A percentile compares a stretch with the other conserved stretches of the same genome.
Conservation (phyloP, 2,888 invertebrate species). For the Pammene aurita region DNA sequence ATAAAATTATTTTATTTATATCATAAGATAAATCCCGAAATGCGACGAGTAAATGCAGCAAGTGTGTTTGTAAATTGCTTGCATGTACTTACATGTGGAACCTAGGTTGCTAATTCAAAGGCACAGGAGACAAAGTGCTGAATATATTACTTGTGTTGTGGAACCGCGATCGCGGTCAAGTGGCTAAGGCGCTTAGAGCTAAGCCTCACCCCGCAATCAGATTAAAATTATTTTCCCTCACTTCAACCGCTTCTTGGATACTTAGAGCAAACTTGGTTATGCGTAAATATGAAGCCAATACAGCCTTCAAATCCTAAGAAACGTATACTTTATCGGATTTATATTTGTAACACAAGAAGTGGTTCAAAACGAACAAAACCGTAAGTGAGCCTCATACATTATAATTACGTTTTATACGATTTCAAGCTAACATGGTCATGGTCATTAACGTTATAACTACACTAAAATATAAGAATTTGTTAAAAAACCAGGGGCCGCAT, state of each 20-base stretch:
- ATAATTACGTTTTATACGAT: too few relatives aligned
- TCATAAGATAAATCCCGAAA: not conserved
- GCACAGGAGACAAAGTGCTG: not conserved
- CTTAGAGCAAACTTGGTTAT: conserved; percentile 32
- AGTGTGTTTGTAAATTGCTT: not conserved
- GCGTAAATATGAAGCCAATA: conserved; percentile 5
- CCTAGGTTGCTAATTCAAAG: too few relatives aligned
- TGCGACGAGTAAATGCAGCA: not conserved
- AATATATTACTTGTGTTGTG: not conserved
- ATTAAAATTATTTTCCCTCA: conserved; percentile 40
- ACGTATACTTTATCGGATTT: not conserved
- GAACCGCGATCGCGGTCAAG: conserved; percentile 35
- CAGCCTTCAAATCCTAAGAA: conserved; percentile 4
- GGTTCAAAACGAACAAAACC: too few relatives aligned
- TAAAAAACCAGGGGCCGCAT: too few relatives aligned
- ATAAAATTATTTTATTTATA: too few relatives aligned
- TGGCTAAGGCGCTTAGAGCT: conserved; percentile 38
- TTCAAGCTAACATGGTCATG: too few relatives aligned
- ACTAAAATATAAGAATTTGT: too few relatives aligned
- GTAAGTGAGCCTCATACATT: too few relatives aligned
- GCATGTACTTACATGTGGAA: too few relatives aligned
- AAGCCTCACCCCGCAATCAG: conserved; percentile 35
- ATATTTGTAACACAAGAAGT: not conserved
- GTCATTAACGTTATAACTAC: too few relatives aligned
- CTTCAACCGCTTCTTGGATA: conserved; percentile 37